phyloP scores from a whole-genome alignment of 1,140 invertebrate species.

The Ceratina calcarata region DNA sequence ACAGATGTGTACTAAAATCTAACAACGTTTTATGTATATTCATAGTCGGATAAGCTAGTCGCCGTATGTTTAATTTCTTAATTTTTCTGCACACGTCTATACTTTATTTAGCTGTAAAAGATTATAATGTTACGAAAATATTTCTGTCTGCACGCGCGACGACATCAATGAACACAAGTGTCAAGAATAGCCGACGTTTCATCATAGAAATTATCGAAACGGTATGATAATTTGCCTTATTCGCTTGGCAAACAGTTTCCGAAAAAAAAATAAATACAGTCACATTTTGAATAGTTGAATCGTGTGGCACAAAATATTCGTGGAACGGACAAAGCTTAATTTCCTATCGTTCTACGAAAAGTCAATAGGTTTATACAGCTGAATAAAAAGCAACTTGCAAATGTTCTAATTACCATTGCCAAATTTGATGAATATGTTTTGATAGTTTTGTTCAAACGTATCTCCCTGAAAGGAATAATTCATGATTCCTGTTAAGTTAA shows the following conservation, averaged over 20 bases:
- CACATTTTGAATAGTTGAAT: background rate
- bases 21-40: too few species aligned
- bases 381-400: background rate
- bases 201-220: too few species aligned
- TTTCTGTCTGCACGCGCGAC: background rate
- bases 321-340: background rate
- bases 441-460: background rate
- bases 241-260: background rate
- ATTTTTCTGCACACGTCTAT: too few species aligned
- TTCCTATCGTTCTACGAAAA: background rate
- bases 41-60: background rate
- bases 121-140: too few species aligned
- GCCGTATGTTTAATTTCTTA: too few species aligned
- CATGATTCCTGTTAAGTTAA: background rate
- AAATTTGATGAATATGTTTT: background rate
- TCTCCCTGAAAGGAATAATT: background rate
- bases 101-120: too few species aligned
- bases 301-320: background rate
- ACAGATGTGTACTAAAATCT: too few species aligned
- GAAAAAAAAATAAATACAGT: background rate
- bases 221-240: background rate
- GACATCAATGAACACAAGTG: background rate
- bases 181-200: background rate
- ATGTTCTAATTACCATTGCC: background rate
- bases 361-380: background rate